phyloP scores from a whole-genome alignment of 1,140 invertebrate genomes.

The Zaprionus africanus region DNA sequence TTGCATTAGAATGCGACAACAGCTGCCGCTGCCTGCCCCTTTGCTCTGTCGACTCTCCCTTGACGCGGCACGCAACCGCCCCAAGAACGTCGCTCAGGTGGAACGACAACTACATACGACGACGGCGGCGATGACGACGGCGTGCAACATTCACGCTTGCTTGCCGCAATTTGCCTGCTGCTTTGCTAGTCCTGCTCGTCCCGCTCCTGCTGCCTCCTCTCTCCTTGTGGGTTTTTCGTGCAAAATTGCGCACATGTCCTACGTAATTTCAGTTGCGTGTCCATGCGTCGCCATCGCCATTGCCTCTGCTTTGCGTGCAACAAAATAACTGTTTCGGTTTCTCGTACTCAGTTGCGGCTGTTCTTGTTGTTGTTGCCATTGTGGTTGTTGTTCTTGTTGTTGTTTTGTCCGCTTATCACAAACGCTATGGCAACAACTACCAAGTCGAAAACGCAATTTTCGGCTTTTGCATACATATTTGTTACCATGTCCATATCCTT shows the following conservation, averaged over 20 bases:
- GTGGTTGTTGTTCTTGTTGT: constrained; percentile 33
- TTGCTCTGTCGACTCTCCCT: constrained; percentile 24
- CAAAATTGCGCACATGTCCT: constrained; percentile 59
- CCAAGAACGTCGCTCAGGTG: constrained; percentile 72
- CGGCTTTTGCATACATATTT: constrained; percentile 64
- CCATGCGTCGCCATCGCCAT: constrained; percentile 47
- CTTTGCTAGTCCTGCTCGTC: constrained; percentile 1
- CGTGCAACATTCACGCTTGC: constrained; percentile 65
- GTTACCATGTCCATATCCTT: constrained; percentile 38
- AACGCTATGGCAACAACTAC: constrained; percentile 58
- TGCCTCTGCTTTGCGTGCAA: constrained; percentile 60
- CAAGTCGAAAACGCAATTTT: constrained; percentile 64
- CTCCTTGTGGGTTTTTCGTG: constrained; percentile 48
- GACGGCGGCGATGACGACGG: constrained; percentile 17
- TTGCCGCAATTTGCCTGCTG: constrained; percentile 46
- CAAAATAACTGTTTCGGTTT: constrained; percentile 67
- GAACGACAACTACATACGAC: constrained; percentile 46
- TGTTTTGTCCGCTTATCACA: constrained; percentile 44
- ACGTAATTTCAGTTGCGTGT: constrained; percentile 73
- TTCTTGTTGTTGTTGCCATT: constrained; percentile 21
- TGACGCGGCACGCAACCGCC: constrained; percentile 35
- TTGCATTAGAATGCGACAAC: constrained; percentile 76
- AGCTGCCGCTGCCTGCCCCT: constrained; percentile 53
- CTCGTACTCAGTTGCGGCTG: constrained; percentile 35
- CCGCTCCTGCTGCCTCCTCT: constrained; percentile 13